Percentiles rank a stretch among this genome's conserved stretches.
Conservation (phyloP, 1,140 invertebrate species). For the Lasaia peninsularis region DNA sequence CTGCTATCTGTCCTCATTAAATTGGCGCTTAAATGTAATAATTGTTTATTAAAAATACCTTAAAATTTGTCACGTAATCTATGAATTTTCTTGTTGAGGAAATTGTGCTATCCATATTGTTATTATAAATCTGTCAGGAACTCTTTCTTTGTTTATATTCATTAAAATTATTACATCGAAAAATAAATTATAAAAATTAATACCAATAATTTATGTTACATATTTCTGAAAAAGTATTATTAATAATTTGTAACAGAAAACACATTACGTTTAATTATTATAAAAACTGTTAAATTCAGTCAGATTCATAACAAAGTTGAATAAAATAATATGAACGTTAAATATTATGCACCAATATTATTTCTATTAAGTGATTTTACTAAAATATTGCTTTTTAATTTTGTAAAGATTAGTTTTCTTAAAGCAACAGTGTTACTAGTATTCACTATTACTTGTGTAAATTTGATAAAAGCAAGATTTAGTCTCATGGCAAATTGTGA, state of each 20-base stretch:
- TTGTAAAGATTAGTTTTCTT: slow-evolving; percentile 48
- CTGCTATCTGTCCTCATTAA: background rate
- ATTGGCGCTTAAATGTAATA: background rate
- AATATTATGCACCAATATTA: slow-evolving; percentile 18
- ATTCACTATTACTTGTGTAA: background rate
- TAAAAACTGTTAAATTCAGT: slow-evolving; percentile 17
- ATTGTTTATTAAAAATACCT: background rate
- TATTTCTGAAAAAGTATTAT: slow-evolving; percentile 7
- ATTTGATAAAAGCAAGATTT: slow-evolving; percentile 2
- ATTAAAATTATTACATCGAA: slow-evolving; percentile 23
- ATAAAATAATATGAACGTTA: slow-evolving; percentile 6
- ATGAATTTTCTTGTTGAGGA: slow-evolving; percentile 11
- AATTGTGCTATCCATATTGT: slow-evolving; percentile 34
- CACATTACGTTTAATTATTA: slow-evolving; percentile 23
- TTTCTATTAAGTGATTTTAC: slow-evolving; percentile 25
- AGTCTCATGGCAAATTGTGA: slow-evolving; percentile 5
- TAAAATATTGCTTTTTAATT: slow-evolving; percentile 33
- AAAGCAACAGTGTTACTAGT: slow-evolving; percentile 28
- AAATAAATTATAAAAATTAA: slow-evolving; percentile 36
- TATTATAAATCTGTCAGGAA: slow-evolving; percentile 41
- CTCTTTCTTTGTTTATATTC: slow-evolving; percentile 37
- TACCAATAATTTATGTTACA: slow-evolving; percentile 16
- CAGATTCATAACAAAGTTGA: background rate
- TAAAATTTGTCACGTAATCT: background rate
- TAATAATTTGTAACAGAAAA: slow-evolving; percentile 31